A percentile compares a stretch with the other conserved stretches of the same genome.
These are phyloP conservation scores for Channa argus DNA, from an alignment of 2,113 vertebrate species.

Conservation along the genomic window DNA sequence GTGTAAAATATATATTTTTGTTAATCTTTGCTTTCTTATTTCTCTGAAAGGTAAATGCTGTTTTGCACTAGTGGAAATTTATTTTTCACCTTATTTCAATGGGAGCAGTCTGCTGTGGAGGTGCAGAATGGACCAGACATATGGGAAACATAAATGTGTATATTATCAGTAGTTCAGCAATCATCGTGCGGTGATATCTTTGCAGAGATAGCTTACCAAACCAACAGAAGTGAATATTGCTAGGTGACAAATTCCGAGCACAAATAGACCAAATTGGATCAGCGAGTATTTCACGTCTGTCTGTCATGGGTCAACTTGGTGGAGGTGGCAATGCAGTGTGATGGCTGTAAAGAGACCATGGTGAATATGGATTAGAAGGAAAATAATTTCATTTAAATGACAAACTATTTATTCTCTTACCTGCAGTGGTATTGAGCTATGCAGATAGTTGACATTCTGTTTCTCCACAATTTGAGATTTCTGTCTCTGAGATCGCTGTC, in stretches of 20 bases:
- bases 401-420: neutral
- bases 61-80: slow-evolving; percentile 75
- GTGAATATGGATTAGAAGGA: slow-evolving; percentile 37
- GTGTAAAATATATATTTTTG: slow-evolving; percentile 50
- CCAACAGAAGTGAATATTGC: slow-evolving; percentile 16
- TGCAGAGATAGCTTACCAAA: slow-evolving; percentile 32
- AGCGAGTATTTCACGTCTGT: slow-evolving; percentile 21
- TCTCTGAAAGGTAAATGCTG: slow-evolving; percentile 69
- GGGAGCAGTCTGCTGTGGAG: slow-evolving; percentile 30
- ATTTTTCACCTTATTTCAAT: slow-evolving; percentile 68
- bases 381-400: slow-evolving; percentile 18
- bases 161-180: slow-evolving; percentile 6
- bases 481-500: no score
- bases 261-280: slow-evolving; percentile 53
- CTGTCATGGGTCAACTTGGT: slow-evolving; percentile 5
- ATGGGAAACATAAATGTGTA: slow-evolving; percentile 30
- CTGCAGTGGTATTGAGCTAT: neutral
- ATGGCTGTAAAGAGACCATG: slow-evolving; percentile 42
- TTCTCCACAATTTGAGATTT: no score
- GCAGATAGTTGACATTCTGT: neutral
- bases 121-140: slow-evolving; percentile 30
- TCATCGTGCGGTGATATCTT: slow-evolving; percentile 30
- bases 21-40: slow-evolving; percentile 58
- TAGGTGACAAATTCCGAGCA: slow-evolving; percentile 4
- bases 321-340: slow-evolving; percentile 14